Conservation (phyloP, 2,113 vertebrate species). For the Neopipo cinnamomea region DNA sequence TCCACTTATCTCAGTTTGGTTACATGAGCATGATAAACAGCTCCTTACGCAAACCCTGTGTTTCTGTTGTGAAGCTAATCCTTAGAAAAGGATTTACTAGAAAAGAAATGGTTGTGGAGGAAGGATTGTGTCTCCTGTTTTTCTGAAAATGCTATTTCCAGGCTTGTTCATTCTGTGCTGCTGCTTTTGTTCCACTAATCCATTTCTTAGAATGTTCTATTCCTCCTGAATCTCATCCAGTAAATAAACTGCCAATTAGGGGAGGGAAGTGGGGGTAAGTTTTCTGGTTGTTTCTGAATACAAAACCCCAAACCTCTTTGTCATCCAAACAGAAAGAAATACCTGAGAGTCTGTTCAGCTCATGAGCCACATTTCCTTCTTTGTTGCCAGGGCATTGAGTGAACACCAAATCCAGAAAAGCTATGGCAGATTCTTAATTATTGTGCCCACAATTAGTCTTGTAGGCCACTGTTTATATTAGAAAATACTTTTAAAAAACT, state of each 20-base stretch:
- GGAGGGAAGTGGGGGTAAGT: neutral
- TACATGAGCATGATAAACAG: neutral
- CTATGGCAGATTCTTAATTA: accelerated
- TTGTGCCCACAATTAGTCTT: neutral
- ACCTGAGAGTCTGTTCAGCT: neutral
- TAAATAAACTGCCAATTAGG: neutral
- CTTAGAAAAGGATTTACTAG: neutral
- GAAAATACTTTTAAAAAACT: neutral
- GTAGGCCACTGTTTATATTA: neutral
- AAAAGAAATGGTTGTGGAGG: neutral
- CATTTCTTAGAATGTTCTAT: neutral
- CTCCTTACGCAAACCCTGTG: neutral
- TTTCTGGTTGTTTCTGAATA: neutral
- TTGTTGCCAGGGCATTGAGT: neutral
- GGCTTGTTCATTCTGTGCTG: neutral
- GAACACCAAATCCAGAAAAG: neutral
- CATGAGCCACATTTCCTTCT: neutral
- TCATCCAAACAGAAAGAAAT: neutral
- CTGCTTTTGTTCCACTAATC: neutral
- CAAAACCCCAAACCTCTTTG: neutral
- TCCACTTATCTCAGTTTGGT: neutral
- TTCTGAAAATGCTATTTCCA: neutral
- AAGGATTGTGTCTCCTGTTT: neutral
- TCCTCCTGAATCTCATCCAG: neutral
- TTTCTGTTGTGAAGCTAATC: neutral